Evolutionary conservation across 2,113 vertebrate species (phyloP).

Genomic region (Scomber japonicus): DNA sequence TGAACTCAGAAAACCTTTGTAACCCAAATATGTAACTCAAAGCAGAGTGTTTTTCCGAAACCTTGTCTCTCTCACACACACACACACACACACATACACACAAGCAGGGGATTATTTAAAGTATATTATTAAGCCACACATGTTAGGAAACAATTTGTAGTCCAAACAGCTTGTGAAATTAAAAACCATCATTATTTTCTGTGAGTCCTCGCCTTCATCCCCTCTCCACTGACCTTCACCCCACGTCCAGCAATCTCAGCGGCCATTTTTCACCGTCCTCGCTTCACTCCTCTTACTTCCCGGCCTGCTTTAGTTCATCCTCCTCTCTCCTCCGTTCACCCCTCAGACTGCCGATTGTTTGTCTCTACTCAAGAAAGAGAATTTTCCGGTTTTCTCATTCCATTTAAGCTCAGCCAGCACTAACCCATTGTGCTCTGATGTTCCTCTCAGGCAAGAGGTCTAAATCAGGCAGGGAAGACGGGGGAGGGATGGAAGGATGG

Average conservation of each 20-base stretch:
- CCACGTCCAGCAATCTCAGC: constrained; percentile 31
- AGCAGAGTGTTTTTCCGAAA: constrained; percentile 6
- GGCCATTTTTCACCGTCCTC: constrained; percentile 32
- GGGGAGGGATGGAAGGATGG: constrained; percentile 29
- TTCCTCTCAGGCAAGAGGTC: constrained; percentile 79
- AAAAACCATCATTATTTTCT: constrained; percentile 32
- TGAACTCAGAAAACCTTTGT: background rate
- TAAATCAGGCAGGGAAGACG: constrained; percentile 69
- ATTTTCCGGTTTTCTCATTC: constrained; percentile 82
- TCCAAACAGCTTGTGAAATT: constrained; percentile 18
- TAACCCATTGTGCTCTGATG: constrained; percentile 74
- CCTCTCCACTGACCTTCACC: constrained; percentile 54
- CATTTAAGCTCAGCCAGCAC: constrained; percentile 81
- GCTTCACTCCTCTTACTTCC: constrained; percentile 31
- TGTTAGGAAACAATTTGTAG: constrained; percentile 31
- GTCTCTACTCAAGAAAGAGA: constrained; percentile 80
- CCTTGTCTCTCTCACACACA: background rate
- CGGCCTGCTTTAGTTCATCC: constrained; percentile 35
- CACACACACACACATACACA: constrained; percentile 4
- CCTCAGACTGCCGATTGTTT: constrained; percentile 68
- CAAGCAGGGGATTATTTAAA: constrained; percentile 19
- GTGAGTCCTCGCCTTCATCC: background rate
- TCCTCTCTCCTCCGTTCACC: constrained; percentile 48
- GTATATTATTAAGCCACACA: constrained; percentile 22
- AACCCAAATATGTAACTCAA: constrained; percentile 9